Evolutionary conservation across 2,113 vertebrate species (phyloP).

Genomic region (Axis porcinus): DNA sequence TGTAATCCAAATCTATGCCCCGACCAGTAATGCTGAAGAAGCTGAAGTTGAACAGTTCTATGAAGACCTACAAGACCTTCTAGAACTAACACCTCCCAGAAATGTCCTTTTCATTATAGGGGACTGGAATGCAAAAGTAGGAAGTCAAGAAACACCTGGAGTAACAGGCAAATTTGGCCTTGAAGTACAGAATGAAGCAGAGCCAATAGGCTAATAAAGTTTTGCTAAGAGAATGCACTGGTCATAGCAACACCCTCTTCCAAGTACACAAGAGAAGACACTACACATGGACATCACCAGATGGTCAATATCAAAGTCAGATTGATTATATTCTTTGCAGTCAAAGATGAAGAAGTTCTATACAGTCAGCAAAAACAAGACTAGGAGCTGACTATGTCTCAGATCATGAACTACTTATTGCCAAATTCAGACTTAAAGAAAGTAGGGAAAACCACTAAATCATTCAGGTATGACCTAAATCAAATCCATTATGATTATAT

Average conservation of each 20-base stretch:
- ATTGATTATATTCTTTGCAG: background rate
- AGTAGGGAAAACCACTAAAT: background rate
- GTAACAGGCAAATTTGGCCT: no score
- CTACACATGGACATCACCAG: background rate
- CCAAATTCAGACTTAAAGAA: background rate
- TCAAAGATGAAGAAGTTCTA: background rate
- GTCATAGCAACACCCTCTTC: background rate
- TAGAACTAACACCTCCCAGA: fast-evolving
- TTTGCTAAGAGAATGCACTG: background rate
- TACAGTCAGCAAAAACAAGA: background rate
- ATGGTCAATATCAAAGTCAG: background rate
- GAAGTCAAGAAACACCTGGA: no score
- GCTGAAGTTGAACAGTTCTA: no score
- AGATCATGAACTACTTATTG: background rate
- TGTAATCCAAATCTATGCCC: no score
- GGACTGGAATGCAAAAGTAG: no score
- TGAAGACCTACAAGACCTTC: no score
- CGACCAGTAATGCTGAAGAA: fast-evolving
- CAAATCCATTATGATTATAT: background rate
- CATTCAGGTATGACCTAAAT: background rate
- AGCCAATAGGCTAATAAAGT: background rate
- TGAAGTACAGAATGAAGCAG: background rate
- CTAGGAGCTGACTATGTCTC: background rate
- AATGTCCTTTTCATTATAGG: no score
- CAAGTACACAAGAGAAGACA: background rate